Evolutionary conservation across 2,797 vertebrate species (phyloP).

Genomic region (Danio aesculapii): DNA sequence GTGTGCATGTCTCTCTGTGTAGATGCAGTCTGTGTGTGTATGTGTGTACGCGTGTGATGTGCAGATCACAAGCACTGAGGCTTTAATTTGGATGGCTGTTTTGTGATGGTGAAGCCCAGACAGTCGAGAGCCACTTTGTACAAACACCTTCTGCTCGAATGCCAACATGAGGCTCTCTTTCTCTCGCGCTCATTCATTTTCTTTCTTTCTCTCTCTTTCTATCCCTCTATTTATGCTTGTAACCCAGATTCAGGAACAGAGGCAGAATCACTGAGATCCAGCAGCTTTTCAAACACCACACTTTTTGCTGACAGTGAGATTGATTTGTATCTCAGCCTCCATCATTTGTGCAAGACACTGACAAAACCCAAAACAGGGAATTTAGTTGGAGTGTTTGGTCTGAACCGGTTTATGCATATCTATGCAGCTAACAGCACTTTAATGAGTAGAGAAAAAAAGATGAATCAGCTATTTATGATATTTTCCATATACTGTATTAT

Average conservation of each 20-base stretch:
- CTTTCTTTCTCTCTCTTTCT: neutral
- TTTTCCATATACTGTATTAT: neutral
- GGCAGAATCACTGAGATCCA: conserved; percentile 14
- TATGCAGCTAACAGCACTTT: neutral
- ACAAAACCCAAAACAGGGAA: neutral
- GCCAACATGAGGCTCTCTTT: neutral
- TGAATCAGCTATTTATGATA: neutral
- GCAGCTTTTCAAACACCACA: conserved; percentile 9
- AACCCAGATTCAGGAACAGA: conserved; percentile 27
- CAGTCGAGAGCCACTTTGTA: conserved; percentile 9
- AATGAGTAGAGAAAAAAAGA: neutral
- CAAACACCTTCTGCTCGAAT: conserved; percentile 2
- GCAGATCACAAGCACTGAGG: conserved; percentile 2
- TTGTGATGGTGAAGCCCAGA: conserved; percentile 2
- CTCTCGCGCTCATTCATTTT: neutral
- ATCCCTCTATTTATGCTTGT: neutral
- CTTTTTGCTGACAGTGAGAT: neutral
- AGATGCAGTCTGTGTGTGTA: neutral
- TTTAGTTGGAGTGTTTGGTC: neutral
- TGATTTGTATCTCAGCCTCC: conserved; percentile 16
- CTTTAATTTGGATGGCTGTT: conserved; percentile 20
- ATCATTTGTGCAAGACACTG: conserved; percentile 8
- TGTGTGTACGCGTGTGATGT: neutral
- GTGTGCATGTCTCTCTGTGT: neutral
- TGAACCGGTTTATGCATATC: neutral